These are phyloP conservation scores for Sitta carolinensis DNA, from an alignment of 2,797 vertebrate genomes.

Conservation along the genomic window DNA sequence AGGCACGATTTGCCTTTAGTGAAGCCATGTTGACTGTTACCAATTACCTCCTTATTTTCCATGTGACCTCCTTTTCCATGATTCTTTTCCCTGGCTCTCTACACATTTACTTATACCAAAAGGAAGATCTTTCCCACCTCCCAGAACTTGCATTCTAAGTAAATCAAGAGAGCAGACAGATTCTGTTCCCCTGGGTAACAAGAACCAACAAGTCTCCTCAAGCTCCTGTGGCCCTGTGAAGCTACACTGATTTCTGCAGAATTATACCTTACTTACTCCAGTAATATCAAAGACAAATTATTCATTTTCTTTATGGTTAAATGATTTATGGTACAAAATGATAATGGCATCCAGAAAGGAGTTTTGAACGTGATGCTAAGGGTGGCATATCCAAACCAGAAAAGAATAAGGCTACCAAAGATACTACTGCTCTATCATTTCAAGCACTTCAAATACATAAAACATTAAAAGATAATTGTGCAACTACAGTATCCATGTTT, in stretches of 20 bases:
- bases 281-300: not conserved
- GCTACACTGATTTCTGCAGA: not conserved
- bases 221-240: not conserved
- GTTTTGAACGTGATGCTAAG: not conserved
- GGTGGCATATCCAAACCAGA: not conserved
- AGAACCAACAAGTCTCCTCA: not conserved
- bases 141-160: not conserved
- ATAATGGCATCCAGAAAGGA: not conserved
- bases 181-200: not conserved
- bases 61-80: not conserved
- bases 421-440: not conserved
- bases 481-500: not conserved
- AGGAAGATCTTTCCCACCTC: not conserved
- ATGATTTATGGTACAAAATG: not conserved
- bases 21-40: not conserved
- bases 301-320: not conserved
- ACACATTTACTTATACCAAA: not conserved
- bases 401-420: not conserved
- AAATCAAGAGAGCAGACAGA: not conserved
- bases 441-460: not conserved
- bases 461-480: not conserved
- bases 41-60: not conserved
- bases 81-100: not conserved
- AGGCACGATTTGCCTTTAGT: not conserved
- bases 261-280: not conserved